These are phyloP conservation scores for Eupithecia pulchellata DNA, from an alignment of 2,888 invertebrate genomes.

Conservation along the genomic window DNA sequence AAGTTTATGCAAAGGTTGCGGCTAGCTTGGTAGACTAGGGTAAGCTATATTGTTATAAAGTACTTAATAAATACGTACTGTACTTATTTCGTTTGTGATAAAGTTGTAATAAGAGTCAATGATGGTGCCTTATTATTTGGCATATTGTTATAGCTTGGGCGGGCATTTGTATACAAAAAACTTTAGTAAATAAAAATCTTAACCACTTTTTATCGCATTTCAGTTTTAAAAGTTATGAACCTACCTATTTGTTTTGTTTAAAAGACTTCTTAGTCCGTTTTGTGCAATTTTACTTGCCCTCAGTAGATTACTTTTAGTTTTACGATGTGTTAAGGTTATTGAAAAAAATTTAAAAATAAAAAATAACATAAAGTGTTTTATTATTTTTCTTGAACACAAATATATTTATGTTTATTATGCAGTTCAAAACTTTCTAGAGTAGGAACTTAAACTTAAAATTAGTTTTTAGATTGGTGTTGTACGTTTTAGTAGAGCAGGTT, in stretches of 20 bases:
- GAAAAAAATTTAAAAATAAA: constrained; percentile 20
- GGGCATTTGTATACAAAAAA: constrained; percentile 14
- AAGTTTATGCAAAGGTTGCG: constrained; percentile 31
- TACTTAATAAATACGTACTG: constrained; percentile 18
- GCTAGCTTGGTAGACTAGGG: constrained; percentile 27
- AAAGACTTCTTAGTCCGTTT: background rate
- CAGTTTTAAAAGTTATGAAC: background rate
- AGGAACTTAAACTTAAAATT: constrained; percentile 27
- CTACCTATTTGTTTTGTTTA: background rate
- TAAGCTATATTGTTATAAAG: constrained; percentile 24
- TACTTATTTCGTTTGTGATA: constrained; percentile 31
- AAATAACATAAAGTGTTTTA: constrained; percentile 20
- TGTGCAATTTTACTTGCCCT: constrained; percentile 7
- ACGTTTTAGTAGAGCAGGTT: background rate
- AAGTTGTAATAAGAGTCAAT: constrained; percentile 23
- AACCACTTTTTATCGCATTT: background rate
- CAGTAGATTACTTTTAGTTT: constrained; percentile 17
- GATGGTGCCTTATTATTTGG: constrained; percentile 29
- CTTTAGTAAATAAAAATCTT: background rate
- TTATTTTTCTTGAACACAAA: constrained; percentile 20
- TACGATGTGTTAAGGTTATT: constrained; percentile 10
- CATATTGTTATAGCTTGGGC: constrained; percentile 11
- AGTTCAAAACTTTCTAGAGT: constrained; percentile 28
- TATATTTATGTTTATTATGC: constrained; percentile 11
- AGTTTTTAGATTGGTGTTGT: background rate